Conservation (phyloP, 2,797 vertebrate species). For the Phrynocephalus forsythii region DNA sequence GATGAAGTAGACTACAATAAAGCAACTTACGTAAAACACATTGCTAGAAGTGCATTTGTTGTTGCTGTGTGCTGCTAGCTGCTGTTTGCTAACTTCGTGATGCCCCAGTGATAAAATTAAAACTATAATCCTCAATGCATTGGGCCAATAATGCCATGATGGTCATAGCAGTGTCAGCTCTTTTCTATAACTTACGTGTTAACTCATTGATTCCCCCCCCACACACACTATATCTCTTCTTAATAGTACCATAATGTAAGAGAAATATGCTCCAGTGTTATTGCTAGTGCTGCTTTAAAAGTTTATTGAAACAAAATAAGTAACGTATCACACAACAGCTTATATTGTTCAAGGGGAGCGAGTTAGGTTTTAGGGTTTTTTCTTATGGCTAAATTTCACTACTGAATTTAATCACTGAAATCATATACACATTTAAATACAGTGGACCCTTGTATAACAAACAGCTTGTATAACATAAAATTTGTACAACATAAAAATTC, state of each 20-base stretch:
- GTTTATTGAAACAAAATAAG: conserved; percentile 80
- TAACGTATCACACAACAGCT: conserved; percentile 78
- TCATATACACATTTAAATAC: conserved; percentile 44
- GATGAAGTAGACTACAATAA: conserved; percentile 38
- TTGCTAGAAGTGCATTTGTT: conserved; percentile 58
- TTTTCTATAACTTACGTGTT: conserved; percentile 83
- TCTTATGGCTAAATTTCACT: conserved; percentile 37
- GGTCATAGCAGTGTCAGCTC: conserved; percentile 83
- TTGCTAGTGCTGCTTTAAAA: conserved; percentile 87
- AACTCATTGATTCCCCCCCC: conserved; percentile 59
- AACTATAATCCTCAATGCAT: conserved; percentile 74
- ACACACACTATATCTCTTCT: conserved; percentile 48
- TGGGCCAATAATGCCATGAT: conserved; percentile 73
- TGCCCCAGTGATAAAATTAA: conserved; percentile 70
- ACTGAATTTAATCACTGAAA: conserved; percentile 42
- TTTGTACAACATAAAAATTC: too few species aligned
- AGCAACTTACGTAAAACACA: conserved; percentile 2
- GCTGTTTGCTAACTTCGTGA: conserved; percentile 70
- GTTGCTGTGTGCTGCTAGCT: conserved; percentile 61
- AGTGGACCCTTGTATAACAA: too few species aligned
- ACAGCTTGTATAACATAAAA: too few species aligned
- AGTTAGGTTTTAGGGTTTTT: conserved; percentile 18
- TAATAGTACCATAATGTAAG: conserved; percentile 72
- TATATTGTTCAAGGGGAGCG: conserved; percentile 75
- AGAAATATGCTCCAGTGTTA: conserved; percentile 88